These are phyloP conservation scores for Himalopsyche anomala DNA, from an alignment of 2,888 invertebrate species.

Conservation along the genomic window DNA sequence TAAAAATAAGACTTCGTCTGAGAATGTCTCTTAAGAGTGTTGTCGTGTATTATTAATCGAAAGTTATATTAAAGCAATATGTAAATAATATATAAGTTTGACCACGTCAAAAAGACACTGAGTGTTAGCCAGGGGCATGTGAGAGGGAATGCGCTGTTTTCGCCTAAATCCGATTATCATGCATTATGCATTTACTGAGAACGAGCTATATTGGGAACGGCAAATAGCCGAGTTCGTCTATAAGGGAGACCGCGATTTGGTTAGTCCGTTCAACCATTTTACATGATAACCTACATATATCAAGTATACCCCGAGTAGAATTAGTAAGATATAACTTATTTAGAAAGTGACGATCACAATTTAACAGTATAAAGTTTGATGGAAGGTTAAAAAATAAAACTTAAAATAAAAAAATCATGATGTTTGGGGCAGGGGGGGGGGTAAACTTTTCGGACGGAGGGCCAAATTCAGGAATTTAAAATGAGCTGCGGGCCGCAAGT, in stretches of 20 bases:
- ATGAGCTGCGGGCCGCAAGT: too few relatives aligned
- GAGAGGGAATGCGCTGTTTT: slow-evolving; percentile 27
- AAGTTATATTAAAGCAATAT: too few relatives aligned
- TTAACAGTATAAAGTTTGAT: background rate
- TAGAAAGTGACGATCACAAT: background rate
- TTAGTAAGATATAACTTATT: background rate
- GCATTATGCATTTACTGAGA: slow-evolving; percentile 50
- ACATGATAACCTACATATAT: background rate
- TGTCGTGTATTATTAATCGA: too few relatives aligned
- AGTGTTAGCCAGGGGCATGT: slow-evolving; percentile 1
- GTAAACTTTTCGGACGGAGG: too few relatives aligned
- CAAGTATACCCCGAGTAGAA: background rate
- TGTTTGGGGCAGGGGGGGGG: too few relatives aligned
- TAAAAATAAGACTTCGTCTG: too few relatives aligned
- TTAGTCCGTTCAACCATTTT: background rate
- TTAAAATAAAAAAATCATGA: too few relatives aligned
- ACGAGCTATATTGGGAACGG: slow-evolving; percentile 17
- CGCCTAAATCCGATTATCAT: slow-evolving; percentile 47
- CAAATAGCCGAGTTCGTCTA: slow-evolving; percentile 8
- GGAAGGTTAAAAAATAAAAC: too few relatives aligned
- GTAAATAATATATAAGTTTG: too few relatives aligned
- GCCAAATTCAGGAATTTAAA: too few relatives aligned
- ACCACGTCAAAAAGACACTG: too few relatives aligned
- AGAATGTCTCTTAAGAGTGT: too few relatives aligned
- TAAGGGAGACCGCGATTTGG: slow-evolving; percentile 23